Conservation (phyloP, 2,797 vertebrate species). For the Thamnophis elegans region DNA sequence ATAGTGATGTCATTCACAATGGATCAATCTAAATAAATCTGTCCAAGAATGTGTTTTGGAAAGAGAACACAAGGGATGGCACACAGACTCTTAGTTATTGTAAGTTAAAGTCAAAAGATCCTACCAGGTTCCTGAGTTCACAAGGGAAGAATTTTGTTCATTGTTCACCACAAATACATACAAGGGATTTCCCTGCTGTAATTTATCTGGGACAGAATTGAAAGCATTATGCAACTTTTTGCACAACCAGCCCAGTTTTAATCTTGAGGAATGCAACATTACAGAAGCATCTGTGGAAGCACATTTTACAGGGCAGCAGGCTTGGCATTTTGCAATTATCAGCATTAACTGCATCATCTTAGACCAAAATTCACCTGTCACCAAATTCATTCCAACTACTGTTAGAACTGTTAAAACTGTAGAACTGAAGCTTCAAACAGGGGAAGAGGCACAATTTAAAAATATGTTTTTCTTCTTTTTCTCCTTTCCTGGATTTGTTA, state of each 20-base stretch:
- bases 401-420: neutral
- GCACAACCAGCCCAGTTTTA: neutral
- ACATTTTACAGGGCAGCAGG: neutral
- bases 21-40: neutral
- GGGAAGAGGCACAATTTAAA: neutral
- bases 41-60: neutral
- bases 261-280: neutral
- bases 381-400: neutral
- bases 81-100: neutral
- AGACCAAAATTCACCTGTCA: neutral
- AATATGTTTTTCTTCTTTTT: neutral
- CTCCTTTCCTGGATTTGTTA: neutral
- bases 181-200: neutral
- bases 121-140: neutral
- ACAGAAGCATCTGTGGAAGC: neutral
- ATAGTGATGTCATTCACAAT: neutral
- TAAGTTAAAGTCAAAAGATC: neutral
- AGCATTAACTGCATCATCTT: neutral
- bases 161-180: neutral
- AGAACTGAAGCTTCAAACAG: neutral
- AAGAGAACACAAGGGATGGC: neutral
- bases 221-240: neutral
- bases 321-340: neutral
- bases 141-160: neutral
- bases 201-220: neutral